Evolutionary conservation across 2,888 invertebrate species (phyloP).

Genomic region (Unio delphinus): DNA sequence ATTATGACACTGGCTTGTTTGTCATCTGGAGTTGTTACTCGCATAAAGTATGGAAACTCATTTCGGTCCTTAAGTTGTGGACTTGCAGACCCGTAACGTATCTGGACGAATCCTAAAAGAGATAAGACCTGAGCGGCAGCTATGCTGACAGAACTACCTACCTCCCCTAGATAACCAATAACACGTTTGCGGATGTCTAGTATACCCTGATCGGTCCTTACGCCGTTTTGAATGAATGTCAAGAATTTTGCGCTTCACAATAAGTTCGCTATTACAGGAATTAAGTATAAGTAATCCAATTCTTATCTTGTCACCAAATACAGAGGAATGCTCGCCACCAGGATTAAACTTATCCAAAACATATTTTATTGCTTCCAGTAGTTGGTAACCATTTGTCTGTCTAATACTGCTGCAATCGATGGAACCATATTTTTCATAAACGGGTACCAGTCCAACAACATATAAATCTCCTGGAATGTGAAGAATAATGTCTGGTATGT

Average conservation of each 20-base stretch:
- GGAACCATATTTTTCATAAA: background rate
- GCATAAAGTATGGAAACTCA: background rate
- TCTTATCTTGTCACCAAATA: background rate
- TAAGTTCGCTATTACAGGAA: background rate
- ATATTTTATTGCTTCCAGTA: background rate
- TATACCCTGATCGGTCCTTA: background rate
- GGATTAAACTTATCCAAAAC: background rate
- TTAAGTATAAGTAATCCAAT: conserved; percentile 3
- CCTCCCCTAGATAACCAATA: background rate
- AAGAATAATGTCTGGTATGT: too few species aligned
- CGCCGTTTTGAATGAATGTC: background rate
- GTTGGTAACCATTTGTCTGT: background rate
- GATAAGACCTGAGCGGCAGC: background rate
- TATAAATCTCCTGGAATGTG: background rate
- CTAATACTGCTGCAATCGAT: background rate
- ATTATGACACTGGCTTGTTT: background rate
- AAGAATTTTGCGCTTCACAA: background rate
- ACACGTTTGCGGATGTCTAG: background rate
- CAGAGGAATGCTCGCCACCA: background rate
- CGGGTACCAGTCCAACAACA: background rate
- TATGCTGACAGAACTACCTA: background rate
- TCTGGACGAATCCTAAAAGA: background rate
- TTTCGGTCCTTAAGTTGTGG: background rate
- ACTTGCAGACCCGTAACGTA: background rate
- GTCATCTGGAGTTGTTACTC: background rate